These are phyloP conservation scores for Malacoctenus gilli DNA, from an alignment of 2,797 vertebrate genomes.

Conservation along the genomic window DNA sequence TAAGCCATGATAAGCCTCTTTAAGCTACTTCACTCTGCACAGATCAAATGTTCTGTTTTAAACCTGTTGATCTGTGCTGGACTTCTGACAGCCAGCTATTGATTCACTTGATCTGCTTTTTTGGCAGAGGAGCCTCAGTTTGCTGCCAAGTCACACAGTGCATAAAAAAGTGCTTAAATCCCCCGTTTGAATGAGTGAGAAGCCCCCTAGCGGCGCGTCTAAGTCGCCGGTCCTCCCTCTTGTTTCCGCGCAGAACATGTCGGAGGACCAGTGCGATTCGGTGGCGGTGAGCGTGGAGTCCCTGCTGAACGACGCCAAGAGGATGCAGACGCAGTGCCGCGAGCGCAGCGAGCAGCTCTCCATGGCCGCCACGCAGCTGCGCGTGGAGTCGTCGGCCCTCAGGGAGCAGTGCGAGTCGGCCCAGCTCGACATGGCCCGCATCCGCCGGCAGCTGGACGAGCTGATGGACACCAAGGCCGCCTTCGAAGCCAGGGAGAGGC, in stretches of 20 bases:
- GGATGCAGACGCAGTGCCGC: slow-evolving; percentile 73
- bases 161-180: slow-evolving; percentile 14
- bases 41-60: slow-evolving; percentile 60
- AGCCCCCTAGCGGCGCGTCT: background rate
- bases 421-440: slow-evolving; percentile 77
- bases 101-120: slow-evolving; percentile 41
- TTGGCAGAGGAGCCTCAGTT: slow-evolving; percentile 18
- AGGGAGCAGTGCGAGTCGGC: slow-evolving; percentile 70
- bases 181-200: slow-evolving; percentile 5
- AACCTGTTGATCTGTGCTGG: slow-evolving; percentile 50
- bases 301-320: slow-evolving; percentile 73
- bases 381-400: slow-evolving; percentile 70
- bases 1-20: slow-evolving; percentile 72
- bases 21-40: slow-evolving; percentile 59
- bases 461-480: slow-evolving; percentile 79
- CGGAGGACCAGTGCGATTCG: slow-evolving; percentile 71
- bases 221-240: background rate
- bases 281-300: slow-evolving; percentile 79
- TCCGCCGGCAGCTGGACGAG: slow-evolving; percentile 75
- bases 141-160: slow-evolving; percentile 19
- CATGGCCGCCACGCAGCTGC: slow-evolving; percentile 63
- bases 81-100: slow-evolving; percentile 29
- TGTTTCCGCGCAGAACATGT: slow-evolving; percentile 65
- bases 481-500: slow-evolving; percentile 81
- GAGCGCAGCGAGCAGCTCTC: slow-evolving; percentile 73